A percentile compares a stretch with the other conserved stretches of the same genome.
phyloP scores from a whole-genome alignment of 1,140 invertebrate species.

The Hydropsyche tenuis region DNA sequence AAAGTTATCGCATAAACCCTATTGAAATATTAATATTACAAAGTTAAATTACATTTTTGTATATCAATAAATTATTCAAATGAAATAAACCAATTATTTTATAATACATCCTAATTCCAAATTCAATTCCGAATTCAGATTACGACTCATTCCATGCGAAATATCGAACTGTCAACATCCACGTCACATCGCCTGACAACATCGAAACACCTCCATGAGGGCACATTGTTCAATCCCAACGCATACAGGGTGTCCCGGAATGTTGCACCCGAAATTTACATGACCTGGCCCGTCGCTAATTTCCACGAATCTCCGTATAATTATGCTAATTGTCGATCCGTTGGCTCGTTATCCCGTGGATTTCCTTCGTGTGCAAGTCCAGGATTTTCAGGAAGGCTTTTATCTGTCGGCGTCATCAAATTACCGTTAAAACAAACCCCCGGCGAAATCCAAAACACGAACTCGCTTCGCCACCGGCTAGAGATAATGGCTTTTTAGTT shows the following conservation, averaged over 20 bases:
- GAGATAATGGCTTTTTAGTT: conserved; percentile 9
- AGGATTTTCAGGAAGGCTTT: conserved; percentile 2
- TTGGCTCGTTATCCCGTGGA: not conserved
- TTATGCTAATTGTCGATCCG: not conserved
- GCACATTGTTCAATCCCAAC: not conserved
- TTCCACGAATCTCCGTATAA: too few relatives aligned
- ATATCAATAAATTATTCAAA: too few relatives aligned
- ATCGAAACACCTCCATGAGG: not conserved
- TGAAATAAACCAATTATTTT: too few relatives aligned
- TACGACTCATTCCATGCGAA: not conserved
- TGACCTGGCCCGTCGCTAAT: not conserved
- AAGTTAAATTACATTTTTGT: too few relatives aligned
- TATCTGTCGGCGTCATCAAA: conserved; percentile 11
- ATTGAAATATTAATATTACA: too few relatives aligned
- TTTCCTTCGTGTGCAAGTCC: not conserved
- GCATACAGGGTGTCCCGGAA: not conserved
- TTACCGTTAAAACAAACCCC: conserved; percentile 7
- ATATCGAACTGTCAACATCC: not conserved
- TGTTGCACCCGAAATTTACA: too few relatives aligned
- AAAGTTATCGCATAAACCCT: too few relatives aligned
- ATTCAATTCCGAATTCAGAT: too few relatives aligned
- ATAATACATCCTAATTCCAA: too few relatives aligned
- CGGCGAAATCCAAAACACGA: conserved; percentile 5
- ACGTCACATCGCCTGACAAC: conserved; percentile 1
- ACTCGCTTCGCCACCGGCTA: not conserved